These are phyloP conservation scores for Coracopsis vasa DNA, from an alignment of 2,113 vertebrate genomes.

Conservation along the genomic window DNA sequence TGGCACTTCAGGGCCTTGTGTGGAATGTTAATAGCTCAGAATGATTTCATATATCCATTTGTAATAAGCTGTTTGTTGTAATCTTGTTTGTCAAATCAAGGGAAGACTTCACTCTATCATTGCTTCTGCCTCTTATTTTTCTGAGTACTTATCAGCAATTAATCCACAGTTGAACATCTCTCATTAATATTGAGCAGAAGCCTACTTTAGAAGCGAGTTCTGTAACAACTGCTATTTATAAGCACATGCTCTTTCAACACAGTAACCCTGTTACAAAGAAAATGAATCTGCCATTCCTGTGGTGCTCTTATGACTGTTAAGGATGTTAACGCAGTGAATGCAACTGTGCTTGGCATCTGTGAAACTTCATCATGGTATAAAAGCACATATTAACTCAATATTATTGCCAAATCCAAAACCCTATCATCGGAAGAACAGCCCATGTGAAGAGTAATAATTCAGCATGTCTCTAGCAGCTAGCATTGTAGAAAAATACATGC, in stretches of 20 bases:
- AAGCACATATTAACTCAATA: conserved; percentile 23
- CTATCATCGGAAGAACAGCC: neutral
- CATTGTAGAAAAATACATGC: neutral
- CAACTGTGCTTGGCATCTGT: neutral
- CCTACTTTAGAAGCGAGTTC: conserved; percentile 2
- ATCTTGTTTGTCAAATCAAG: neutral
- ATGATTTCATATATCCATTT: neutral
- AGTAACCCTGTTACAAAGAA: conserved; percentile 11
- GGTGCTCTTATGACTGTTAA: conserved; percentile 61
- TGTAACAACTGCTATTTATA: conserved; percentile 34
- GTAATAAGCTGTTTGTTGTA: neutral
- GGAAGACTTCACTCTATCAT: neutral
- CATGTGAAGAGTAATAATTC: neutral
- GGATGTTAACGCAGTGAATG: conserved; percentile 31
- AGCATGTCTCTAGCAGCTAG: neutral
- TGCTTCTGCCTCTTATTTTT: conserved; percentile 23
- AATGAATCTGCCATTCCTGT: conserved; percentile 12
- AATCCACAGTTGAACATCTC: neutral
- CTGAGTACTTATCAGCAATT: neutral
- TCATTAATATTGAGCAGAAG: conserved; percentile 53
- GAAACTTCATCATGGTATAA: neutral
- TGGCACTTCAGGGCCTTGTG: conserved; percentile 16
- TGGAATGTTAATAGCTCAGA: conserved; percentile 1
- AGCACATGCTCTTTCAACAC: conserved; percentile 37
- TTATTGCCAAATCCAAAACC: conserved; percentile 14